Evolutionary conservation across 2,797 vertebrate species (phyloP).

Genomic region (Pelochelys cantorii): DNA sequence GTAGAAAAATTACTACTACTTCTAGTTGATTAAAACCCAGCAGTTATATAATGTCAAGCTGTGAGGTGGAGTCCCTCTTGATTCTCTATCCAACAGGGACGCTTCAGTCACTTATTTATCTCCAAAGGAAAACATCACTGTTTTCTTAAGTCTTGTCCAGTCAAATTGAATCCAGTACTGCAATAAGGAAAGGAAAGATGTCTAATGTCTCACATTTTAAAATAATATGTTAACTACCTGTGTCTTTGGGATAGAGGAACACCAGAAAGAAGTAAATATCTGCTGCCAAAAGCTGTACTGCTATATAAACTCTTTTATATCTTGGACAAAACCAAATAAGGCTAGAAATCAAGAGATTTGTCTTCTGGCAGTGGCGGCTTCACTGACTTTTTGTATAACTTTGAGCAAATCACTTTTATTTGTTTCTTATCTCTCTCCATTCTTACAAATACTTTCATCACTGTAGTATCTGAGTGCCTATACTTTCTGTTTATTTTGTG

Average conservation of each 20-base stretch:
- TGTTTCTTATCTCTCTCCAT: not conserved
- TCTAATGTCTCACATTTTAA: not conserved
- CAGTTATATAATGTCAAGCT: constrained; percentile 45
- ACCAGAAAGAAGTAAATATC: not conserved
- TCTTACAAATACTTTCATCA: not conserved
- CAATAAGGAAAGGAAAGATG: not conserved
- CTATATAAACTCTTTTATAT: not conserved
- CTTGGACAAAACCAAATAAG: not conserved
- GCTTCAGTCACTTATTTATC: constrained; percentile 41
- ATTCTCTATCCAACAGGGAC: constrained; percentile 22
- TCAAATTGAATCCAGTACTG: not conserved
- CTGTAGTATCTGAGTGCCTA: not conserved
- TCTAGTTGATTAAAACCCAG: constrained; percentile 37
- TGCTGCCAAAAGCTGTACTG: not conserved
- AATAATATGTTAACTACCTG: not conserved
- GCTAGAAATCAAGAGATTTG: not conserved
- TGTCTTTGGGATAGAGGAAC: not conserved
- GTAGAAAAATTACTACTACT: constrained; percentile 42
- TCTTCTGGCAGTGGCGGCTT: not conserved
- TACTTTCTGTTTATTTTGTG: not conserved
- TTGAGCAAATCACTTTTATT: not conserved
- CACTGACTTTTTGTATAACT: not conserved
- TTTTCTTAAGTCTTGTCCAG: constrained; percentile 25
- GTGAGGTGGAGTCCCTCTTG: not conserved
- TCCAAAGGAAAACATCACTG: constrained; percentile 42